Percentiles rank a stretch among this genome's conserved stretches.
These are phyloP conservation scores for Oligia strigilis DNA, from an alignment of 2,888 invertebrate genomes.

Conservation along the genomic window DNA sequence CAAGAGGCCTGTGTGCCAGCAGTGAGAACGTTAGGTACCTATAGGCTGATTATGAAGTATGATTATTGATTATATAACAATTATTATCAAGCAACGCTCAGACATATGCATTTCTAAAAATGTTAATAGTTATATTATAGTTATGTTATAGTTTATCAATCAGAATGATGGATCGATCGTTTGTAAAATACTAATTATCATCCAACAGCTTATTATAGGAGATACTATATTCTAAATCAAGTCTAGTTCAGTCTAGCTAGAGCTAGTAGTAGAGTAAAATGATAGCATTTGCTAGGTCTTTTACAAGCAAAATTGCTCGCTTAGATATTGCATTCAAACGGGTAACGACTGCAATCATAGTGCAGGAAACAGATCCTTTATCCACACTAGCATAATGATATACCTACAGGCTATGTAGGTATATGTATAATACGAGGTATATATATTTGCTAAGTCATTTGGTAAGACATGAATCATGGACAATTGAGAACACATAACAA, in stretches of 20 bases:
- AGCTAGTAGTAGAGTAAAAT: not conserved
- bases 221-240: not conserved
- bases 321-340: conserved; percentile 24
- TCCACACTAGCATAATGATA: not conserved
- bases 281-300: not conserved
- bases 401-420: not conserved
- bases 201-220: not conserved
- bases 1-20: not conserved
- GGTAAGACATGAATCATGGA: conserved; percentile 28
- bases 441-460: conserved; percentile 28
- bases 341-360: conserved; percentile 32
- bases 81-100: not conserved
- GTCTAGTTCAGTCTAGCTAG: not conserved
- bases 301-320: conserved; percentile 17
- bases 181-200: not conserved
- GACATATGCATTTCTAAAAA: not conserved
- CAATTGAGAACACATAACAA: not conserved
- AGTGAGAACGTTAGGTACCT: not conserved
- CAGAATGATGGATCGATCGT: not conserved
- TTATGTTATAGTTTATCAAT: too few relatives aligned
- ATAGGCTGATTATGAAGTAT: not conserved
- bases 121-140: too few relatives aligned
- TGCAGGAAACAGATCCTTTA: conserved; percentile 42
- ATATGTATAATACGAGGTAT: not conserved
- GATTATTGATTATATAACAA: not conserved